These are phyloP conservation scores for Dendrocincla tyrannina DNA, from an alignment of 2,797 vertebrate genomes.

Conservation along the genomic window DNA sequence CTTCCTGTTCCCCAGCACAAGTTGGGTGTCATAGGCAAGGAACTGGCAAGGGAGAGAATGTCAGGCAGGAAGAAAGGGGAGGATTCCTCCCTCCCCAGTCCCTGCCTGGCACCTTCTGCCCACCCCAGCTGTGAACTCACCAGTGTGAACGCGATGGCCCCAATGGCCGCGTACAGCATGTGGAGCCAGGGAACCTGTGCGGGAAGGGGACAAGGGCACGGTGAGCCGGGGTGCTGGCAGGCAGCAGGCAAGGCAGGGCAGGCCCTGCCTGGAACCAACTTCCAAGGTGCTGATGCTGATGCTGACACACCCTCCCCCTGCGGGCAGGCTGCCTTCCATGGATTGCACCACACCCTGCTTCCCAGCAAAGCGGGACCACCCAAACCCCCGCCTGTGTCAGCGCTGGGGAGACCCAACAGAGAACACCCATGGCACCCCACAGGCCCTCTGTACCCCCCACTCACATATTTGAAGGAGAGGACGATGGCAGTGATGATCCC, in stretches of 20 bases:
- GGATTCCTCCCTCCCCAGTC: neutral
- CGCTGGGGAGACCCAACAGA: fast-evolving
- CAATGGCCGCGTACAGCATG: slow-evolving; percentile 91
- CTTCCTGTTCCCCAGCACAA: slow-evolving; percentile 92
- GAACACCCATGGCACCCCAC: neutral
- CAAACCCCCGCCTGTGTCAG: neutral
- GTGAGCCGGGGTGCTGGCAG: neutral
- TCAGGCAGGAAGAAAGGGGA: neutral
- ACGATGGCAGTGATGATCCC: slow-evolving; percentile 88
- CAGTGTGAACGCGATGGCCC: slow-evolving; percentile 90
- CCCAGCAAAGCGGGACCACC: neutral
- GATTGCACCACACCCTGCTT: neutral
- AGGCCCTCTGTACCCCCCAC: neutral
- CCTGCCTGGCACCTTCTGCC: neutral
- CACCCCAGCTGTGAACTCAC: slow-evolving; percentile 76
- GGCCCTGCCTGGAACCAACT: fast-evolving
- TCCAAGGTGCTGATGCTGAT: neutral
- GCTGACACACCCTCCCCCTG: neutral
- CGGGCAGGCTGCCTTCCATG: neutral
- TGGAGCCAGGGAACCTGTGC: slow-evolving; percentile 90
- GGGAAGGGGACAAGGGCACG: neutral
- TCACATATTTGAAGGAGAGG: slow-evolving; percentile 91
- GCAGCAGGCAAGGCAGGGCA: neutral
- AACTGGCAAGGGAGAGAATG: slow-evolving; percentile 76
- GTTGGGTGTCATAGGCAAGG: slow-evolving; percentile 92